phyloP scores from a whole-genome alignment of 2,888 invertebrate species.

The Octodonta nipae region DNA sequence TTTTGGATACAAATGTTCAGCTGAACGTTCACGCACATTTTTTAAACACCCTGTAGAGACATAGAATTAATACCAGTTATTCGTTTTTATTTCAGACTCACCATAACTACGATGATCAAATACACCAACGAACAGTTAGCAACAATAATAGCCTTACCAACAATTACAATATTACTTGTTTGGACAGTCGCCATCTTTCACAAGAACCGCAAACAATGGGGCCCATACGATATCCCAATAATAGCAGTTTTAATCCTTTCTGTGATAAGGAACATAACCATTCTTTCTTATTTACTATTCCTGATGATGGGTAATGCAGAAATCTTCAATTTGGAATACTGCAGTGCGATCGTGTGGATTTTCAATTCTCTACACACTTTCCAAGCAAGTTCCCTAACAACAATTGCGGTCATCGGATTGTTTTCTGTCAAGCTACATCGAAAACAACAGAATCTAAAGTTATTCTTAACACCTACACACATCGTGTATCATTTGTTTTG shows the following conservation, averaged over 20 bases:
- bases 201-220: conserved; percentile 39
- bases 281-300: conserved; percentile 31
- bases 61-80: too few species aligned
- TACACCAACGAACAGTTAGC: conserved; percentile 32
- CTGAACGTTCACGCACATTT: too few species aligned
- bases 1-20: too few species aligned
- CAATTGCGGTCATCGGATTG: conserved; percentile 38
- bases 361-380: conserved; percentile 40
- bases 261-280: conserved; percentile 33
- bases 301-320: conserved; percentile 22
- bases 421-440: conserved; percentile 31
- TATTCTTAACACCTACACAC: conserved; percentile 34
- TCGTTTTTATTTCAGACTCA: too few species aligned
- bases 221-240: conserved; percentile 40
- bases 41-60: too few species aligned
- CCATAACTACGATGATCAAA: conserved; percentile 29
- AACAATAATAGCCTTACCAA: conserved; percentile 35
- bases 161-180: conserved; percentile 35
- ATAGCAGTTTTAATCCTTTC: conserved; percentile 35
- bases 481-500: conserved; percentile 40
- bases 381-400: conserved; percentile 39
- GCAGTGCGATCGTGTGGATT: conserved; percentile 38
- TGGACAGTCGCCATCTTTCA: conserved; percentile 41
- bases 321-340: conserved; percentile 29
- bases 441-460: conserved; percentile 29